Evolutionary conservation across 1,140 invertebrate species (phyloP), one percentile per base, ranked within the genome.

Genomic region (Aphelenchoides fujianensis): DNA sequence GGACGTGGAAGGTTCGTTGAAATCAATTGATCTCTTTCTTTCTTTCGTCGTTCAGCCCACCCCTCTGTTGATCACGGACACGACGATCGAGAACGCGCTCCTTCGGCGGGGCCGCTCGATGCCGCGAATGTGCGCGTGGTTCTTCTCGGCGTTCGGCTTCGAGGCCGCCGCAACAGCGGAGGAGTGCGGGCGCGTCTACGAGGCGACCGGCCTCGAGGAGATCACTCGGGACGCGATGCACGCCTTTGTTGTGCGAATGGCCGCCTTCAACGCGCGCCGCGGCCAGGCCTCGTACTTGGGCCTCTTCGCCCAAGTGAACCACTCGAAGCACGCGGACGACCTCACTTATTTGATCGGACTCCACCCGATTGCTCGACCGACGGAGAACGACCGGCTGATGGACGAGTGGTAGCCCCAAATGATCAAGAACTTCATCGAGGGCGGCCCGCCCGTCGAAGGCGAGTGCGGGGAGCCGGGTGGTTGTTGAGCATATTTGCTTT

Each of bases 161-260:
- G 16, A 30, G 0, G 32, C 36, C 2, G 0, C 5, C 27, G 2
- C 35, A n/a, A 31, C 41, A 70, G 28, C n/a, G 1, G n/a, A 69
- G 3, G 23, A 36, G 31, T 1, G 23, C 23, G 19, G 2, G 35
- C 63, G 2, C 28, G 2, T 61, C 27, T 66, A 34, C 2, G n/a
- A 16, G n/a, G 3, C 23, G 12, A 31, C 12, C n/a, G 2, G 3
- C 3, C 36, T 12, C 1, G 37, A 1, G 3, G 34, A 48, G 28
- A 54, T 74, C 16, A 34, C n/a, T 32, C 36, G 30, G 16, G 73
- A 74, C 28, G 31, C 73, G 3, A 19, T 78, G n/a, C 75, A 78
- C 41, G 52, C 74, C 37, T 37, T 48, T 34, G 16, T 76, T 34
- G 53, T 77, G 19, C 23, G 72, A n/a, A 76, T 52, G 0, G 28